Base-by-base conservation (phyloP, 2,888 invertebrate genomes). In the Mylabris sibirica region DNA sequence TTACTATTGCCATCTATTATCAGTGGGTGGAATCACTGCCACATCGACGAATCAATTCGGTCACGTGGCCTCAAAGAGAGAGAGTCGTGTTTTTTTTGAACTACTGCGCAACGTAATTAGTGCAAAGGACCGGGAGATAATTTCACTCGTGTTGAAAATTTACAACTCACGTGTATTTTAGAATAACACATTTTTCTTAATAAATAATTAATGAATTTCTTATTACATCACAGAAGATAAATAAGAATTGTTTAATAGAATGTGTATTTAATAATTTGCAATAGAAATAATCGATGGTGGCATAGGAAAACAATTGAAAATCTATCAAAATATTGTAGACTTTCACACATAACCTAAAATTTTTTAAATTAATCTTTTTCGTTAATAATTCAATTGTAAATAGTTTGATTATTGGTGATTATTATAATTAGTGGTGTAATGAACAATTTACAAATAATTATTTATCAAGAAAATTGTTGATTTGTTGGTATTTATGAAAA, bases 91-190 rank as follows among this genome's bases (percentile, higher is more conserved):
- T 14, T 41, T 53, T 22, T 24, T 53, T 12, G 20, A 49, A 53
- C 22, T 22, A 22, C 53, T 53, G 53, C 53, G 53, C 53, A 53
- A 17, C 5, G n/a, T 17, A 44, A 44, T 44, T 53, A 4, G 20
- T 11, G 9, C 20, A n/a, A 20, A 53, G 20, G 22, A 53, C 53
- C 53, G 53, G 53, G 53, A 53, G 53, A 22, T 53, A 53, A 53
- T 53, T 53, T 24, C 53, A 5, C 53, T 53, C 53, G 4, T 53
- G 53, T 53, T 53, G 53, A 53, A 53, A 53, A 53, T 53, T 53
- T 22, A 3, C 12, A 53, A 53, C 53, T 22, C 53, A 53, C 53
- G 53, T 53, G 53, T 53, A 53, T 24, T 22, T 22, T 22, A 53
- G 2, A 24, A 53, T 53, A 22, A 3, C 53, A 53, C 22, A 24